Evolutionary conservation across 2,797 vertebrate species (phyloP).

Genomic region (Botia kubotai): DNA sequence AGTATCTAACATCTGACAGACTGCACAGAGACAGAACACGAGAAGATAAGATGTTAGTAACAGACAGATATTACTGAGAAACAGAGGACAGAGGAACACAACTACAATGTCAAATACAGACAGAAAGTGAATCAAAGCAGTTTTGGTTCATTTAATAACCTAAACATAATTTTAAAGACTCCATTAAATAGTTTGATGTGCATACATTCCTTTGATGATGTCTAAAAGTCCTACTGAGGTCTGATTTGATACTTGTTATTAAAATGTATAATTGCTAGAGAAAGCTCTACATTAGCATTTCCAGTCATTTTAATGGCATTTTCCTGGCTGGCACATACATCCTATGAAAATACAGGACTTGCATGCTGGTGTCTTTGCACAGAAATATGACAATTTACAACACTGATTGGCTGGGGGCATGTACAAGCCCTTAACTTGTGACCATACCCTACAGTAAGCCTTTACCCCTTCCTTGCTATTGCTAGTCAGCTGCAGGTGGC

Average conservation of each 20-base stretch:
- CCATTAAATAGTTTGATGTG: too few species aligned
- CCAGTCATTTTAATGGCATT: too few species aligned
- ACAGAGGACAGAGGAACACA: slow-evolving; percentile 8
- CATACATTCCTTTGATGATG: too few species aligned
- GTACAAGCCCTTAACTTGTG: not conserved
- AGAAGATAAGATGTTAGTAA: slow-evolving; percentile 46
- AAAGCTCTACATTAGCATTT: too few species aligned
- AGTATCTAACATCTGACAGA: slow-evolving; percentile 74
- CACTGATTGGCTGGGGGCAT: too few species aligned
- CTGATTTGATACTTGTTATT: too few species aligned
- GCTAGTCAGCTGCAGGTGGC: not conserved
- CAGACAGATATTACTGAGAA: slow-evolving; percentile 21
- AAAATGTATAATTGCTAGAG: too few species aligned
- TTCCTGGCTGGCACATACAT: too few species aligned
- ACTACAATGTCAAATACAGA: slow-evolving; percentile 8
- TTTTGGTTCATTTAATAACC: not conserved
- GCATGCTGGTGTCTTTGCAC: too few species aligned
- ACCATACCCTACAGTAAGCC: not conserved
- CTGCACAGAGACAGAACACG: slow-evolving; percentile 71
- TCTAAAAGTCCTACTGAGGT: too few species aligned
- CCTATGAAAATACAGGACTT: too few species aligned
- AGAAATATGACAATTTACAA: too few species aligned
- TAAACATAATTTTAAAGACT: not conserved
- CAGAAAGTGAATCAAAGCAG: slow-evolving; percentile 60
- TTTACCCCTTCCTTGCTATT: not conserved